These are phyloP conservation scores for Acleris sparsana DNA, from an alignment of 2,888 invertebrate species.

Conservation along the genomic window DNA sequence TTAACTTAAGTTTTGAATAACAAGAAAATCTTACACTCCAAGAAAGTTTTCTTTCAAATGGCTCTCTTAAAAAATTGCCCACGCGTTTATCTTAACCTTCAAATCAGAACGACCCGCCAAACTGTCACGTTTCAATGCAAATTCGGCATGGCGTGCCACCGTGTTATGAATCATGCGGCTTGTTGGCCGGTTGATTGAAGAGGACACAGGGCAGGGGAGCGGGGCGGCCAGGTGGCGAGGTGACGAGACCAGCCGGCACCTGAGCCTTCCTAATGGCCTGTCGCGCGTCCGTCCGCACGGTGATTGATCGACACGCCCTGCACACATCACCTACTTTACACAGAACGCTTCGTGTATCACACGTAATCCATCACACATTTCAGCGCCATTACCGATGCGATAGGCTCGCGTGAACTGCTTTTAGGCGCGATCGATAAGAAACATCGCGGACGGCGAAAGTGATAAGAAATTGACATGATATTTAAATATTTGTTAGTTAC, in stretches of 20 bases:
- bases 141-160: slow-evolving; percentile 22
- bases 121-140: slow-evolving; percentile 26
- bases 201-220: slow-evolving; percentile 48
- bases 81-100: too few species aligned
- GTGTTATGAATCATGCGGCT: slow-evolving; percentile 51
- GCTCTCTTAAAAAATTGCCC: too few species aligned
- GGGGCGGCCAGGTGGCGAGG: slow-evolving; percentile 37
- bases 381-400: slow-evolving; percentile 39
- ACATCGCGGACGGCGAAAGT: slow-evolving; percentile 17
- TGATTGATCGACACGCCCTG: slow-evolving; percentile 79
- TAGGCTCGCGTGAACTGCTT: slow-evolving; percentile 34
- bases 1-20: too few species aligned
- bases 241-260: slow-evolving; percentile 57
- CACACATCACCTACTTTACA: slow-evolving; percentile 57
- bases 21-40: too few species aligned
- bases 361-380: slow-evolving; percentile 71
- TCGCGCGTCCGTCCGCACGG: slow-evolving; percentile 74
- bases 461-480: slow-evolving; percentile 11
- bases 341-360: slow-evolving; percentile 60
- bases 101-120: background rate
- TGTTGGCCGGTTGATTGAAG: slow-evolving; percentile 58
- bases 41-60: too few species aligned
- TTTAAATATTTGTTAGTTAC: too few species aligned
- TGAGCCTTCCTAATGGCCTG: slow-evolving; percentile 77
- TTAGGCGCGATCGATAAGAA: slow-evolving; percentile 32